phyloP scores from a whole-genome alignment of 2,888 invertebrate genomes.

The Aphodius sticticus region DNA sequence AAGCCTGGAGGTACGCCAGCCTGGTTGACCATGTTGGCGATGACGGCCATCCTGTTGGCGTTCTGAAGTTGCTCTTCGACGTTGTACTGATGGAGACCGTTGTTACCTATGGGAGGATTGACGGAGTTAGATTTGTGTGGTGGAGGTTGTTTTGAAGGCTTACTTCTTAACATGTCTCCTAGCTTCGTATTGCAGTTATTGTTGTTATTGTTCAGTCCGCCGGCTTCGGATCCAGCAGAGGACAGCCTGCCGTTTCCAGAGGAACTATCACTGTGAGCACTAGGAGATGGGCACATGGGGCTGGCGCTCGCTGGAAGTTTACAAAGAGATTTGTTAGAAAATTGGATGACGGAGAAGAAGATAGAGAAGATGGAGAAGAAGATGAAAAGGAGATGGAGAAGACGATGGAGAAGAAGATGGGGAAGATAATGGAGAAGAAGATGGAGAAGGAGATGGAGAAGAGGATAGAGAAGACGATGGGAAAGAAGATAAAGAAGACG shows the following conservation, averaged over 20 bases:
- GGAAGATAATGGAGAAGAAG: too few relatives aligned
- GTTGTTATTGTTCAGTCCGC: constrained; percentile 74
- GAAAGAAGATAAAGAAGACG: too few relatives aligned
- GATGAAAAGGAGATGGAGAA: too few relatives aligned
- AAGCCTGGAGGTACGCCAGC: constrained; percentile 67
- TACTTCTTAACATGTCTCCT: constrained; percentile 61
- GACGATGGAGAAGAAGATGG: too few relatives aligned
- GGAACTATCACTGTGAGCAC: constrained; percentile 86
- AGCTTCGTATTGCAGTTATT: constrained; percentile 70
- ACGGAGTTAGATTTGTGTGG: not conserved
- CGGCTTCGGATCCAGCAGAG: constrained; percentile 81
- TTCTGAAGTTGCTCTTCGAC: constrained; percentile 67
- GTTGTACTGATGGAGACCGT: constrained; percentile 70
- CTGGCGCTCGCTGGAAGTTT: constrained; percentile 61
- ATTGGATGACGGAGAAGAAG: not conserved
- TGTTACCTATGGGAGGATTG: constrained; percentile 56
- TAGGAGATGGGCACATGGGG: constrained; percentile 82
- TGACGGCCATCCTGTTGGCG: constrained; percentile 72
- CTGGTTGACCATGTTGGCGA: constrained; percentile 72
- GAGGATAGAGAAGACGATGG: too few relatives aligned
- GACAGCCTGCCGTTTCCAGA: constrained; percentile 82
- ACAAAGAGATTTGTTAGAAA: not conserved
- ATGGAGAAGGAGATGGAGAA: too few relatives aligned
- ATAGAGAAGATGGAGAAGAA: too few relatives aligned
- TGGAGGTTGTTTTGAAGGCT: constrained; percentile 40